These are phyloP conservation scores for Dione juno DNA, from an alignment of 2,888 invertebrate species.

Conservation along the genomic window DNA sequence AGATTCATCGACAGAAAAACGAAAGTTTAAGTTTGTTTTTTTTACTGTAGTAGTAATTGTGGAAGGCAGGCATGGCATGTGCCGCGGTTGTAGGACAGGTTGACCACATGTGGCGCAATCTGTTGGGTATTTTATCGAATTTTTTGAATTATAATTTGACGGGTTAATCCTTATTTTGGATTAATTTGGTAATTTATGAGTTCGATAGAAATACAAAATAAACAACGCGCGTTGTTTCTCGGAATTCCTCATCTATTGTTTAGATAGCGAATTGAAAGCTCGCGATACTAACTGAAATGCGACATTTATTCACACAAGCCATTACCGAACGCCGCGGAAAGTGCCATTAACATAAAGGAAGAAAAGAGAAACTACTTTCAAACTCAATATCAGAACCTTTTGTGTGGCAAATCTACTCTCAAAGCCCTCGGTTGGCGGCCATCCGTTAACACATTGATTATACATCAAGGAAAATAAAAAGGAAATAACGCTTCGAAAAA, in stretches of 20 bases:
- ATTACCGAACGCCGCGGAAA: constrained; percentile 74
- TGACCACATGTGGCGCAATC: constrained; percentile 82
- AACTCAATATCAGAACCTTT: constrained; percentile 82
- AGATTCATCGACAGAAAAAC: constrained; percentile 34
- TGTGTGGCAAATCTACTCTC: constrained; percentile 80
- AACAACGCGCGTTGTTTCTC: constrained; percentile 50
- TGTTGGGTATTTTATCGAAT: constrained; percentile 74
- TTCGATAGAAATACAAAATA: constrained; percentile 53
- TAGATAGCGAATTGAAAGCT: constrained; percentile 16
- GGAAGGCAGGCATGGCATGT: constrained; percentile 79
- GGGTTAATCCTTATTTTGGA: constrained; percentile 63
- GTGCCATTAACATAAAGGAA: constrained; percentile 80
- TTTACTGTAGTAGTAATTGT: constrained; percentile 73
- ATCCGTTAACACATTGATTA: constrained; percentile 84
- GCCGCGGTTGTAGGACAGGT: constrained; percentile 81
- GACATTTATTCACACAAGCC: constrained; percentile 74
- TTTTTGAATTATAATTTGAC: constrained; percentile 73
- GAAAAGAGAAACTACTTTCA: constrained; percentile 80
- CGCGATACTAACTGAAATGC: constrained; percentile 55
- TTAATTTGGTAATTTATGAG: constrained; percentile 68
- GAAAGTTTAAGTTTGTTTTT: constrained; percentile 64
- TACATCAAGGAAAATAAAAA: constrained; percentile 82
- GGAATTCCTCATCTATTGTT: constrained; percentile 19
- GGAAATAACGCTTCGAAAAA: constrained; percentile 77
- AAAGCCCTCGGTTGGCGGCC: constrained; percentile 71